These are phyloP conservation scores for Tyrophagus putrescentiae DNA, from an alignment of 1,140 invertebrate species.

Conservation along the genomic window DNA sequence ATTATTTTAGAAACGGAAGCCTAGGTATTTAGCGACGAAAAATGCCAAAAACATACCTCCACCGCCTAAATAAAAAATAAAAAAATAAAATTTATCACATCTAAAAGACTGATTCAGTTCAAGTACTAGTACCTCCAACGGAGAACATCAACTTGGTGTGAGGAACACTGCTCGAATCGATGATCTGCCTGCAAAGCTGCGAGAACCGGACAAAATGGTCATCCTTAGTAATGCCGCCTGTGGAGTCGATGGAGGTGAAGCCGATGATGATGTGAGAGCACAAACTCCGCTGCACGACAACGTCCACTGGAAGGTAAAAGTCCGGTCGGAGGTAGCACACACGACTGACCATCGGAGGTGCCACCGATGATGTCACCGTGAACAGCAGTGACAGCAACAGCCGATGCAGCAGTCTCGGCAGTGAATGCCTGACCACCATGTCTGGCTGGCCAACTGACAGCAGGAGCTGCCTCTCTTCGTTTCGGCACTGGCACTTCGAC, in stretches of 20 bases:
- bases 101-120: not conserved
- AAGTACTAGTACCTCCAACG: constrained; percentile 9
- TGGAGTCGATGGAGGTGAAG: constrained; percentile 50
- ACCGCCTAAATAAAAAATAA: constrained; percentile 7
- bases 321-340: constrained; percentile 18
- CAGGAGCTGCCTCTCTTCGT: too few species aligned
- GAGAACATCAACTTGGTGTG: constrained; percentile 13
- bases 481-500: too few species aligned
- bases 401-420: too few species aligned
- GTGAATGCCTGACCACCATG: too few species aligned
- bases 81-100: not conserved
- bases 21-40: not conserved
- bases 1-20: too few species aligned
- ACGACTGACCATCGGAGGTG: not conserved
- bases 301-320: not conserved
- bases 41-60: not conserved
- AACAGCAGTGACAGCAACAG: too few species aligned
- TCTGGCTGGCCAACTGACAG: too few species aligned
- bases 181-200: not conserved
- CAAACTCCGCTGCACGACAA: constrained; percentile 30
- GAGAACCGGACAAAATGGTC: constrained; percentile 11
- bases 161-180: not conserved
- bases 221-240: constrained; percentile 37
- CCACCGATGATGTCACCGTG: not conserved
- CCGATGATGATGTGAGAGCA: constrained; percentile 68